Percentiles rank a stretch among this genome's conserved stretches.
Evolutionary conservation across 2,113 vertebrate genomes (phyloP).

Genomic region (Halcyon senegalensis): DNA sequence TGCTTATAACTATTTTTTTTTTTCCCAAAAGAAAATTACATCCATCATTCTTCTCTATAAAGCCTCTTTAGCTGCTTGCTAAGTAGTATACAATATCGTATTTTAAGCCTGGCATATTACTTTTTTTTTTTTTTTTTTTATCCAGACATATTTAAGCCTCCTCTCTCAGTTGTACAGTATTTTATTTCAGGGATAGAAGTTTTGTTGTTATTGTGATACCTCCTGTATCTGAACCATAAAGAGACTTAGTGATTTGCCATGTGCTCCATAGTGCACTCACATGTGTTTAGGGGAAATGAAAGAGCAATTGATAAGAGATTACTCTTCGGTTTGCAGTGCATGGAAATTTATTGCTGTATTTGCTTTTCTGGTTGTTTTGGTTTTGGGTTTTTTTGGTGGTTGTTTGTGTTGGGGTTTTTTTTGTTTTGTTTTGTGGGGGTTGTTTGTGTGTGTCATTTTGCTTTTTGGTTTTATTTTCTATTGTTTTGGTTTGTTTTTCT

Average conservation of each 20-base stretch:
- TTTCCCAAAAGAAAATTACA: slow-evolving; percentile 82
- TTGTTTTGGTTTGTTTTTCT: neutral
- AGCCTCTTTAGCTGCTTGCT: slow-evolving; percentile 73
- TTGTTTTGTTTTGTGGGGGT: neutral
- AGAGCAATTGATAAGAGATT: neutral
- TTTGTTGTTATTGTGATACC: slow-evolving; percentile 15
- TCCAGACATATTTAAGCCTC: slow-evolving; percentile 66
- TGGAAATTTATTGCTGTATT: neutral
- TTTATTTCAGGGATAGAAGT: slow-evolving; percentile 27
- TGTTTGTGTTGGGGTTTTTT: neutral
- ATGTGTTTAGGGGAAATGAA: neutral
- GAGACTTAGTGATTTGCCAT: neutral
- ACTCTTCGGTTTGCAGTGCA: neutral
- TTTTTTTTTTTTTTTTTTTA: slow-evolving; percentile 1
- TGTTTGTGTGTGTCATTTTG: too few species aligned
- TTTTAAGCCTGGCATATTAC: slow-evolving; percentile 66
- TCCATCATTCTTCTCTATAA: slow-evolving; percentile 80
- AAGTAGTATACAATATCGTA: slow-evolving; percentile 47
- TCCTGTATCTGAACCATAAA: neutral
- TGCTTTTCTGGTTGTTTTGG: neutral
- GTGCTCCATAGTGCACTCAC: neutral
- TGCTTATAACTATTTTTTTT: slow-evolving; percentile 81
- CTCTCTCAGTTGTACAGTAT: slow-evolving; percentile 14
- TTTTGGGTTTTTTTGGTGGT: neutral
- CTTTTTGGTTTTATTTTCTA: too few species aligned